Conservation (phyloP, 2,888 invertebrate species). For the Hydrotaea diabolus region DNA sequence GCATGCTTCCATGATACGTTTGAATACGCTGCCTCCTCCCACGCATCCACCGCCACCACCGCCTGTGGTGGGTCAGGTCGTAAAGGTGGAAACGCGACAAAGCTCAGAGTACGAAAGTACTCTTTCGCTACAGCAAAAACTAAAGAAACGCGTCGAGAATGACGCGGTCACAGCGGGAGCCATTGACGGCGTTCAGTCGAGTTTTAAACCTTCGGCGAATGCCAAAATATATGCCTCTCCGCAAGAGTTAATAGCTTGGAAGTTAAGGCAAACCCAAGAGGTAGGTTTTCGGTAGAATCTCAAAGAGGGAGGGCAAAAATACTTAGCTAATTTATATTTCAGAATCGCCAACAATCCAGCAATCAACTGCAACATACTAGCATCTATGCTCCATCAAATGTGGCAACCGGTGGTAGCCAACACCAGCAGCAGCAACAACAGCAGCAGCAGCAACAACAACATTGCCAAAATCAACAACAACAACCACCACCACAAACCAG, state of each 20-base stretch:
- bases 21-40: conserved; percentile 86
- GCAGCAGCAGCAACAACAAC: conserved; percentile 63
- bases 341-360: conserved; percentile 70
- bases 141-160: conserved; percentile 77
- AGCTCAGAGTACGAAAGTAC: conserved; percentile 81
- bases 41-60: conserved; percentile 92
- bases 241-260: conserved; percentile 86
- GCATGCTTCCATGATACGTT: conserved; percentile 80
- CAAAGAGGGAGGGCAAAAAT: too few species aligned
- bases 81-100: conserved; percentile 85
- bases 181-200: conserved; percentile 86
- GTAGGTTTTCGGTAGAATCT: conserved; percentile 66
- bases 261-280: conserved; percentile 81
- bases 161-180: conserved; percentile 77
- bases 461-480: conserved; percentile 58
- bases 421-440: conserved; percentile 65
- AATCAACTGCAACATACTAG: conserved; percentile 61
- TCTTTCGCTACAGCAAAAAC: conserved; percentile 78
- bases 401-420: conserved; percentile 46
- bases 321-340: neutral
- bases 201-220: conserved; percentile 93
- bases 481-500: conserved; percentile 72
- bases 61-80: conserved; percentile 86
- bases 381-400: conserved; percentile 50
- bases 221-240: conserved; percentile 95